phyloP scores from a whole-genome alignment of 2,113 vertebrate species.

The Carettochelys insculpta region DNA sequence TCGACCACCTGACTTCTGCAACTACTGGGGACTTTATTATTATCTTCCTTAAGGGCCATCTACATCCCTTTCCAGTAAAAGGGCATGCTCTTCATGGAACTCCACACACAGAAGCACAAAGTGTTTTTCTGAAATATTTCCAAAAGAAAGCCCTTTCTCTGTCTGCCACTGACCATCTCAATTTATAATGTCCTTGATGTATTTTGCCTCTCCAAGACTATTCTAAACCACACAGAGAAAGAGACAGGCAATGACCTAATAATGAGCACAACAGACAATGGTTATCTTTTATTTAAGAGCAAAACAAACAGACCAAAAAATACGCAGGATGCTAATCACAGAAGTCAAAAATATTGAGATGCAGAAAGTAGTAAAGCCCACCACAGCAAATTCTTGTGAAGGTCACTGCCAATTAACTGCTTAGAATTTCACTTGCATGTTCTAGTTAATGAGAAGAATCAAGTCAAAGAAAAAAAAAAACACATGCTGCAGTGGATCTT shows the following conservation, averaged over 20 bases:
- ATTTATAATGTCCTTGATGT: background rate
- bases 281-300: slow-evolving; percentile 12
- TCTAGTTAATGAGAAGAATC: background rate
- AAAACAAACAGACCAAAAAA: background rate
- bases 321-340: background rate
- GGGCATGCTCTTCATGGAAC: background rate
- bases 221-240: background rate
- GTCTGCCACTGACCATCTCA: background rate
- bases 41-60: background rate
- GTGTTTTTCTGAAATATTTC: background rate
- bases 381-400: background rate
- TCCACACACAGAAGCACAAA: background rate
- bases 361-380: background rate
- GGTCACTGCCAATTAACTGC: background rate
- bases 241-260: background rate
- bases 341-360: background rate
- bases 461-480: background rate
- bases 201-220: background rate
- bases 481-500: background rate
- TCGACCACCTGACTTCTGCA: background rate
- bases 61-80: background rate
- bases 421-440: background rate
- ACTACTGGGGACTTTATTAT: background rate
- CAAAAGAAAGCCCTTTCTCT: background rate
- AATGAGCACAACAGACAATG: background rate